Evolutionary conservation across 2,797 vertebrate genomes (phyloP).

Genomic region (Pseudochirops cupreus): DNA sequence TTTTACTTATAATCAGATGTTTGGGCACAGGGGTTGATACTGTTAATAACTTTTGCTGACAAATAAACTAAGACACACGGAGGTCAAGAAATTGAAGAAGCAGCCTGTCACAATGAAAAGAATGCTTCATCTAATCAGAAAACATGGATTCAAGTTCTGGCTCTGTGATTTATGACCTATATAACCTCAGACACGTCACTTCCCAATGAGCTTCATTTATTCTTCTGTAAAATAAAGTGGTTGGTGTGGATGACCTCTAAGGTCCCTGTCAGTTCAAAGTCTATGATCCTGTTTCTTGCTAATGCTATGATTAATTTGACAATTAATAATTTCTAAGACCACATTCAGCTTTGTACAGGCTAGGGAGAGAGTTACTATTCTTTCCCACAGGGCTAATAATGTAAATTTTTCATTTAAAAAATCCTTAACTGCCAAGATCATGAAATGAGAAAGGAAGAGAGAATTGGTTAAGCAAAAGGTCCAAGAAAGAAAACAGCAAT

Average conservation of each 20-base stretch:
- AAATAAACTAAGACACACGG: neutral
- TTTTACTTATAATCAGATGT: neutral
- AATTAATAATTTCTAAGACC: neutral
- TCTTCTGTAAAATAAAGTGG: neutral
- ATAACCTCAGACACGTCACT: neutral
- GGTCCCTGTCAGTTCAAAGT: neutral
- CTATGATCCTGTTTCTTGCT: neutral
- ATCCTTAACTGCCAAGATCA: neutral
- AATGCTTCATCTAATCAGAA: neutral
- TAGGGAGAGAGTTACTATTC: neutral
- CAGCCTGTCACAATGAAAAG: neutral
- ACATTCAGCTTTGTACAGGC: neutral
- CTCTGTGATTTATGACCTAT: neutral
- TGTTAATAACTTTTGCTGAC: neutral
- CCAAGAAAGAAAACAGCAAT: neutral
- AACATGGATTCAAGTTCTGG: neutral
- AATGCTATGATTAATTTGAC: neutral
- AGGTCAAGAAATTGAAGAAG: neutral
- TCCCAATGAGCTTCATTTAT: neutral
- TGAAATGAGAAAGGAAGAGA: neutral
- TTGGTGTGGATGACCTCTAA: neutral
- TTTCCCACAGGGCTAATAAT: neutral
- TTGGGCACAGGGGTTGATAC: neutral
- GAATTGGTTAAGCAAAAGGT: neutral
- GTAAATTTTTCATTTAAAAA: neutral